Percentiles rank a stretch among this genome's conserved stretches.
phyloP scores from a whole-genome alignment of 2,797 vertebrate species.

The Hypotaenidia okinawae region DNA sequence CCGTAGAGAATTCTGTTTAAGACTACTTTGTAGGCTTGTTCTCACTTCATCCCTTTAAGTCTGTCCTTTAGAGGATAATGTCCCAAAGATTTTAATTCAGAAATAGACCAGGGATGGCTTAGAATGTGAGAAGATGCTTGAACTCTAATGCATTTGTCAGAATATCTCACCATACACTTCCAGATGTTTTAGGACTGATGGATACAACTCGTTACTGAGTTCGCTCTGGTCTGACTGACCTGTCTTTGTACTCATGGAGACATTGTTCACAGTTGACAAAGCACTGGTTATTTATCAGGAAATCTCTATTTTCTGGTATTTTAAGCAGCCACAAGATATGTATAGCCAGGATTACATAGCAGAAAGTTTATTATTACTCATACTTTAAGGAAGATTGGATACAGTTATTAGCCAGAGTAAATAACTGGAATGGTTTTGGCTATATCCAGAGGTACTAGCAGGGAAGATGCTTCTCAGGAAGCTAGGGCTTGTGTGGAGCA shows the following conservation, averaged over 20 bases:
- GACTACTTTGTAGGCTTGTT: neutral
- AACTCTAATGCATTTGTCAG: neutral
- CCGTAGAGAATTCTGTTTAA: neutral
- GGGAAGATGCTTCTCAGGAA: neutral
- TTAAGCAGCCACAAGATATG: neutral
- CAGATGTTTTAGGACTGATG: neutral
- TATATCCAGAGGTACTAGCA: neutral
- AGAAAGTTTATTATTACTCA: neutral
- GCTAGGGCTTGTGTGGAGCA: neutral
- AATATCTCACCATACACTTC: neutral
- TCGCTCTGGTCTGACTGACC: neutral
- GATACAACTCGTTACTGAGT: neutral
- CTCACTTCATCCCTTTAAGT: neutral
- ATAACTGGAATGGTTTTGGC: neutral
- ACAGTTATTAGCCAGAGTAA: neutral
- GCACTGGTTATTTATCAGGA: neutral
- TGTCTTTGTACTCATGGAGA: neutral
- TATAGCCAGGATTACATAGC: neutral
- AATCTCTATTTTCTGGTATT: neutral
- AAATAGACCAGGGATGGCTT: neutral
- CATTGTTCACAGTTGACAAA: neutral
- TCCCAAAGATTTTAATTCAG: neutral
- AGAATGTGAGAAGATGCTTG: neutral
- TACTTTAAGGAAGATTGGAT: neutral
- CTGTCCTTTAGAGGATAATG: neutral